A percentile compares a stretch with the other conserved stretches of the same genome.
Conservation (phyloP, 2,797 vertebrate species). For the Phataginus tetradactyla region DNA sequence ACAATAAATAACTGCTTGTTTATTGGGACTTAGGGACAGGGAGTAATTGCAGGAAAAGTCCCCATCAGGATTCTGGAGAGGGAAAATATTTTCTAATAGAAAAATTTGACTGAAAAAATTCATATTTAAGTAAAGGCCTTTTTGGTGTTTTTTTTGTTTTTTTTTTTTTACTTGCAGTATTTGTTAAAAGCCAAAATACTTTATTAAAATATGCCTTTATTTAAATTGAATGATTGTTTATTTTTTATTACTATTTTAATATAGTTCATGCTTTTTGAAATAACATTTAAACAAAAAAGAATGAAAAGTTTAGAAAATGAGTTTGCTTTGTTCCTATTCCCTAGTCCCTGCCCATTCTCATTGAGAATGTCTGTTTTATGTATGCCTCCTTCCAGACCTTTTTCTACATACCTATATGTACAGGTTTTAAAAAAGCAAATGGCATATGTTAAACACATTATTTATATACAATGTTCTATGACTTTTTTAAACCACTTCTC, state of each 20-base stretch:
- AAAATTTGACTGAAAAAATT: conserved; percentile 48
- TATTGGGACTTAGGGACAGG: conserved; percentile 20
- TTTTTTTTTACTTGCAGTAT: background rate
- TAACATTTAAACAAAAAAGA: conserved; percentile 6
- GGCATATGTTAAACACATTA: background rate
- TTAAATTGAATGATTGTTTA: conserved; percentile 35
- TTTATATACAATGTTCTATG: background rate
- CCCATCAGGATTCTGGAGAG: background rate
- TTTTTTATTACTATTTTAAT: conserved; percentile 47
- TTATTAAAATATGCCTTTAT: conserved; percentile 34
- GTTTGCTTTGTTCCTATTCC: background rate
- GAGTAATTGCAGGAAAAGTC: conserved; percentile 43
- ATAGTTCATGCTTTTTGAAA: conserved; percentile 9
- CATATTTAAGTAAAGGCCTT: conserved; percentile 48
- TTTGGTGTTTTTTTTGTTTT: background rate
- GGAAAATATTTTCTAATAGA: conserved; percentile 27
- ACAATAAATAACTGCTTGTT: conserved; percentile 49
- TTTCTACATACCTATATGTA: background rate
- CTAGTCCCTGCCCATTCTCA: background rate
- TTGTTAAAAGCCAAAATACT: conserved; percentile 44
- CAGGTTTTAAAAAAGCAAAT: background rate
- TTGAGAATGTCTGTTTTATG: background rate
- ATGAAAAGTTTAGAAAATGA: background rate
- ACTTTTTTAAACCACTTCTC: background rate
- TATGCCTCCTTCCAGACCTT: background rate